A percentile compares a stretch with the other conserved stretches of the same genome.
These are phyloP conservation scores for Phalera bucephala DNA, from an alignment of 2,888 invertebrate genomes.

Conservation along the genomic window DNA sequence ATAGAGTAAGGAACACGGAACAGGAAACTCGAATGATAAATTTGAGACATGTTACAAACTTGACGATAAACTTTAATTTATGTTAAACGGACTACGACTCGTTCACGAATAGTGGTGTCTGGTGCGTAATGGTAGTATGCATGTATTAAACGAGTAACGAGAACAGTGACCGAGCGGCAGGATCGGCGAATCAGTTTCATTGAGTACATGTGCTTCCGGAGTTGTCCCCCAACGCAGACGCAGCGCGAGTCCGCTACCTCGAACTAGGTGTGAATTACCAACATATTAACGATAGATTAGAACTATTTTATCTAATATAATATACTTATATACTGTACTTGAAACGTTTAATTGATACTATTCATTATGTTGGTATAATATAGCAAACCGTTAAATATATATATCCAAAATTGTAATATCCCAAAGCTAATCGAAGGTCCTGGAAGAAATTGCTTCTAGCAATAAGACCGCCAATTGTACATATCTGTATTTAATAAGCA, in stretches of 20 bases:
- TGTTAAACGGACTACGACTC: constrained; percentile 1
- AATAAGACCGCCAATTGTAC: too few species aligned
- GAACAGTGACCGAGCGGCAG: constrained; percentile 76
- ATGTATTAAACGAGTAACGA: constrained; percentile 54
- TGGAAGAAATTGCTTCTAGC: too few species aligned
- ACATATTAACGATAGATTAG: not conserved
- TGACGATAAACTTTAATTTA: not conserved
- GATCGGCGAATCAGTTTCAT: constrained; percentile 72
- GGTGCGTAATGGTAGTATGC: constrained; percentile 15
- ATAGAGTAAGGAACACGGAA: constrained; percentile 2
- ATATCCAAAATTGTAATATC: too few species aligned
- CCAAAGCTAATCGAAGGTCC: too few species aligned
- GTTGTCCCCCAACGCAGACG: constrained; percentile 64
- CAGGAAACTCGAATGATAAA: constrained; percentile 11
- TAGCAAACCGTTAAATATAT: too few species aligned
- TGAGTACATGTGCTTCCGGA: constrained; percentile 74
- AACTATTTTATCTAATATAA: too few species aligned
- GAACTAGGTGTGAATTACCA: constrained; percentile 6
- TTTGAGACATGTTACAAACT: not conserved
- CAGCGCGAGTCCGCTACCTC: constrained; percentile 21
- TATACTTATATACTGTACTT: too few species aligned
- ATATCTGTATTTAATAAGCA: too few species aligned
- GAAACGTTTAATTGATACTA: too few species aligned
- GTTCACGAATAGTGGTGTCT: not conserved
- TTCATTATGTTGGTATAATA: too few species aligned